phyloP scores from a whole-genome alignment of 2,888 invertebrate genomes.

The Biston betularia region DNA sequence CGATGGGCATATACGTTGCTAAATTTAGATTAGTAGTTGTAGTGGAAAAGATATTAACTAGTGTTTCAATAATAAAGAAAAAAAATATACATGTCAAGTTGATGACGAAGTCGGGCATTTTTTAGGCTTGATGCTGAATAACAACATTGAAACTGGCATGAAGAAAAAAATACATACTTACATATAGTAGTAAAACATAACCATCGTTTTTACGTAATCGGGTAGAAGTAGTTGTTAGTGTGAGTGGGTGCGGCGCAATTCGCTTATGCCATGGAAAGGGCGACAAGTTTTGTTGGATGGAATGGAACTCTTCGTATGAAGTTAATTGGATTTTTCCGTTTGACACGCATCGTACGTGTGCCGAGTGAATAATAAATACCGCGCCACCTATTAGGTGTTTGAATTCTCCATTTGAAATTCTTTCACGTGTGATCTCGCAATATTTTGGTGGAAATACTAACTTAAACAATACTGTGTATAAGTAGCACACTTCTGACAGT shows the following conservation, averaged over 20 bases:
- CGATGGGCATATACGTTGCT: no score
- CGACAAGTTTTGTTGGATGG: conserved; percentile 61
- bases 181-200: no score
- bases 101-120: no score
- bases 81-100: no score
- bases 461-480: not conserved
- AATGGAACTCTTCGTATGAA: conserved; percentile 73
- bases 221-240: conserved; percentile 69
- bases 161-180: no score
- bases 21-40: no score
- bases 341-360: conserved; percentile 73
- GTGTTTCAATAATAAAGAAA: no score
- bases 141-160: no score
- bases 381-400: conserved; percentile 56
- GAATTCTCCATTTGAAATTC: conserved; percentile 52
- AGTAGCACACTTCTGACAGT: no score
- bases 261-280: conserved; percentile 45
- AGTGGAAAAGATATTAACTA: no score
- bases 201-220: no score
- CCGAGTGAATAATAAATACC: conserved; percentile 76
- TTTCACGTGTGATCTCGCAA: conserved; percentile 35
- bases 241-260: conserved; percentile 58
- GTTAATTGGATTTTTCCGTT: conserved; percentile 85
- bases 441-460: conserved; percentile 19
- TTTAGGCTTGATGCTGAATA: no score